phyloP scores from a whole-genome alignment of 23 tunicate species.

The Halocynthia aurantium region DNA sequence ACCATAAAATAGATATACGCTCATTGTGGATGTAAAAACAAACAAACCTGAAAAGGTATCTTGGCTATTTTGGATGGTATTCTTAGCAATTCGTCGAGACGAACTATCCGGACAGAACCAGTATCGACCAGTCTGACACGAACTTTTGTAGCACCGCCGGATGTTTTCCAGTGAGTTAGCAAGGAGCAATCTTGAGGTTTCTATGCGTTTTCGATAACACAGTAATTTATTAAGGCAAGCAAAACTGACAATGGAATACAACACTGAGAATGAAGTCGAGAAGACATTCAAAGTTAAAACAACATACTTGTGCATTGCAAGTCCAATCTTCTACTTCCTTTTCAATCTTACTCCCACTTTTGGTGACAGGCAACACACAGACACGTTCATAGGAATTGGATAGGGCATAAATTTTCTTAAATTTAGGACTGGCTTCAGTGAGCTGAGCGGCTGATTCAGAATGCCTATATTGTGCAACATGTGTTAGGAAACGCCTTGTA shows the following conservation, averaged over 20 bases:
- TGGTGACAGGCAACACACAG: constrained; percentile 3
- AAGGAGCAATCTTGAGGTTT: background rate
- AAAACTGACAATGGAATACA: too few relatives aligned
- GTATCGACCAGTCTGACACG: constrained; percentile 58
- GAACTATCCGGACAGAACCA: constrained; percentile 28
- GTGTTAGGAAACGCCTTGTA: too few relatives aligned
- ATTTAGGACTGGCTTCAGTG: too few relatives aligned
- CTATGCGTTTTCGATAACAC: too few relatives aligned
- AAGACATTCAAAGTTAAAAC: background rate
- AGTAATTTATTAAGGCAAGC: too few relatives aligned
- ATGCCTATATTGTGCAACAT: too few relatives aligned
- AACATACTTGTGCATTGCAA: constrained; percentile 3
- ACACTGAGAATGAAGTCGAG: too few relatives aligned
- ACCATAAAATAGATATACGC: background rate
- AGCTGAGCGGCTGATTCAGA: too few relatives aligned
- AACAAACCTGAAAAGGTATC: constrained; percentile 48
- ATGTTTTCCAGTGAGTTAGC: constrained; percentile 29
- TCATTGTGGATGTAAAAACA: background rate
- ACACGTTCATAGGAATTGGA: constrained; percentile 3
- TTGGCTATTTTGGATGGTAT: constrained; percentile 19
- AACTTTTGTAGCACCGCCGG: constrained; percentile 50
- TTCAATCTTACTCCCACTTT: background rate
- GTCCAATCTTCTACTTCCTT: background rate
- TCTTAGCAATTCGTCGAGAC: constrained; percentile 22
- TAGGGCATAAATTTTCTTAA: background rate